Percentiles rank a stretch among this genome's conserved stretches.
These are phyloP conservation scores for Thripadectes ignobilis DNA, from an alignment of 2,797 vertebrate species.

Conservation along the genomic window DNA sequence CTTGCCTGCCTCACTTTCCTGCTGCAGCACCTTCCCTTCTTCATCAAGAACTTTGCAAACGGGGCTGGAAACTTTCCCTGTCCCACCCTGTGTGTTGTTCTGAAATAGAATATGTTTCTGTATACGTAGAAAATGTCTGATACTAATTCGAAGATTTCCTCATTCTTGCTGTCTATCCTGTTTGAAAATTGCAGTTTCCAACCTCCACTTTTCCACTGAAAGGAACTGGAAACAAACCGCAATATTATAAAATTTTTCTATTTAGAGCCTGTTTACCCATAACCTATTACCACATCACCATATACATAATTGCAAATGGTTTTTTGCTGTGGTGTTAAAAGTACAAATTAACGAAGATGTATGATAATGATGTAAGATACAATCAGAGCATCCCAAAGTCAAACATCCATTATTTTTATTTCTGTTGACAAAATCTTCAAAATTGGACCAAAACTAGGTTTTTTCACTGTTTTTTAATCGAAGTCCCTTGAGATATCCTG, in stretches of 20 bases:
- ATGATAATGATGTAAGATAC: neutral
- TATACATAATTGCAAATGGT: neutral
- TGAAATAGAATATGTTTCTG: accelerated
- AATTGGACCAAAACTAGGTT: neutral
- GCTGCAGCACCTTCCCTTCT: neutral
- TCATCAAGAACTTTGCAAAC: neutral
- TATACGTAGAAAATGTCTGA: accelerated
- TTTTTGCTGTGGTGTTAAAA: neutral
- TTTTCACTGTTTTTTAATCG: neutral
- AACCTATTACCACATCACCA: neutral
- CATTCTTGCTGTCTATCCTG: accelerated
- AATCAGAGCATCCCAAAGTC: neutral
- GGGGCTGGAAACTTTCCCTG: neutral
- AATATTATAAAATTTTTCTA: neutral
- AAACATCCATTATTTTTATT: neutral
- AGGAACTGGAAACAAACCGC: neutral
- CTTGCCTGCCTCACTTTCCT: neutral
- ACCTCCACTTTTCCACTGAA: neutral
- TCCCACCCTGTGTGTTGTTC: neutral
- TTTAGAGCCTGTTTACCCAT: neutral
- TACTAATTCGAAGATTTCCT: neutral
- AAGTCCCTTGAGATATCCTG: neutral
- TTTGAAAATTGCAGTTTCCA: neutral
- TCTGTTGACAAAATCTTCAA: neutral
- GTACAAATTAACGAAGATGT: neutral